Percentiles rank a stretch among this genome's conserved stretches.
Conservation (phyloP, 2,888 invertebrate species). For the Pollenia griseotomentosa region DNA sequence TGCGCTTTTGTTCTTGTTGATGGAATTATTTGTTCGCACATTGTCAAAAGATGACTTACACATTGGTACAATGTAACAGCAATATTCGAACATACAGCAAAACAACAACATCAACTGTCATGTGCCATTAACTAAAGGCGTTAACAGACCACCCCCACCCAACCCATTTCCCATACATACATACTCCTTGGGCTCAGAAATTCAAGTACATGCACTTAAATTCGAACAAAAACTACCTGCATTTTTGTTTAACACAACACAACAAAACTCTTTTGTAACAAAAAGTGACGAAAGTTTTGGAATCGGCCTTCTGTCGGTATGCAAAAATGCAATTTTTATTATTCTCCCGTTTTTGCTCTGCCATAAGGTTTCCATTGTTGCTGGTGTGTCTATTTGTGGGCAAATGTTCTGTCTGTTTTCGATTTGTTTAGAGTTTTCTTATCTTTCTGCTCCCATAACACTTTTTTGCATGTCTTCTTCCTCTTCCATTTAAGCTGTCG, state of each 20-base stretch:
- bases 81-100: constrained; percentile 28
- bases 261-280: constrained; percentile 35
- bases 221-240: constrained; percentile 65
- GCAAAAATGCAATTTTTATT: constrained; percentile 66
- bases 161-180: constrained; percentile 40
- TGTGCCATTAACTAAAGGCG: constrained; percentile 69
- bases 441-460: constrained; percentile 71
- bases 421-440: constrained; percentile 64
- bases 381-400: constrained; percentile 46
- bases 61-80: constrained; percentile 54
- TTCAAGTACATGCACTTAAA: constrained; percentile 53
- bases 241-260: constrained; percentile 6
- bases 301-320: constrained; percentile 32
- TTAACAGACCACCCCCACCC: constrained; percentile 63
- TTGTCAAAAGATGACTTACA: constrained; percentile 74
- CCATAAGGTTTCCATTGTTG: constrained; percentile 43
- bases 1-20: constrained; percentile 82
- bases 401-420: constrained; percentile 62
- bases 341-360: constrained; percentile 18
- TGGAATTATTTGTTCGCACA: constrained; percentile 83
- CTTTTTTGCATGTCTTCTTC: constrained; percentile 7
- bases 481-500: constrained; percentile 1
- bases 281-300: constrained; percentile 16
- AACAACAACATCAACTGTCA: constrained; percentile 59
- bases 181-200: constrained; percentile 10